Conservation (phyloP, 2,797 vertebrate species). For the Muraenolepis orangiensis region DNA sequence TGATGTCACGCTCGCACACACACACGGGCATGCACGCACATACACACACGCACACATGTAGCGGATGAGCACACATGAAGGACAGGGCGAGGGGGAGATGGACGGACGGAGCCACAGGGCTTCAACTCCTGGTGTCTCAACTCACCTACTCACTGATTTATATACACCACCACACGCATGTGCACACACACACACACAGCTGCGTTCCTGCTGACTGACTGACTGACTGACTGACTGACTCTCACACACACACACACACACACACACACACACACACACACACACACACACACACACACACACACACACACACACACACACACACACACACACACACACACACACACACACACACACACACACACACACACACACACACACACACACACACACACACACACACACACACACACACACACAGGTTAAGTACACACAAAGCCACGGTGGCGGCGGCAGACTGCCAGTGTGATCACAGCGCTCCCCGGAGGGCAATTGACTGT, state of each 20-base stretch:
- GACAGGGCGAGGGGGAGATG: not conserved
- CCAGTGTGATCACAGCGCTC: slow-evolving; percentile 23
- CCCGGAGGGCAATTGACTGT: slow-evolving; percentile 26
- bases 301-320: slow-evolving; percentile 1
- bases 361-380: not conserved
- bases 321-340: not conserved
- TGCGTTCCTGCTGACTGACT: not conserved
- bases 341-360: not conserved
- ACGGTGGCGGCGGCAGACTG: slow-evolving; percentile 19
- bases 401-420: slow-evolving; percentile 9
- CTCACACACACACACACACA: not conserved
- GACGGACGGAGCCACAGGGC: not conserved
- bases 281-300: slow-evolving; percentile 8
- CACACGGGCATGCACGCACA: not conserved
- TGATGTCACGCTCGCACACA: slow-evolving; percentile 7
- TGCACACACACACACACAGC: slow-evolving; percentile 7
- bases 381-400: slow-evolving; percentile 23
- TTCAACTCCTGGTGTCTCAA: not conserved
- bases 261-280: slow-evolving; percentile 21
- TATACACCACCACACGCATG: not conserved
- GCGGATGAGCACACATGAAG: not conserved
- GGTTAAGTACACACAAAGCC: not conserved
- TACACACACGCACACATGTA: not conserved
- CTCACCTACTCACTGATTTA: not conserved
- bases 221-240: too few relatives aligned